Conservation (phyloP, 2,113 vertebrate species). For the Apodemus speciosus region DNA sequence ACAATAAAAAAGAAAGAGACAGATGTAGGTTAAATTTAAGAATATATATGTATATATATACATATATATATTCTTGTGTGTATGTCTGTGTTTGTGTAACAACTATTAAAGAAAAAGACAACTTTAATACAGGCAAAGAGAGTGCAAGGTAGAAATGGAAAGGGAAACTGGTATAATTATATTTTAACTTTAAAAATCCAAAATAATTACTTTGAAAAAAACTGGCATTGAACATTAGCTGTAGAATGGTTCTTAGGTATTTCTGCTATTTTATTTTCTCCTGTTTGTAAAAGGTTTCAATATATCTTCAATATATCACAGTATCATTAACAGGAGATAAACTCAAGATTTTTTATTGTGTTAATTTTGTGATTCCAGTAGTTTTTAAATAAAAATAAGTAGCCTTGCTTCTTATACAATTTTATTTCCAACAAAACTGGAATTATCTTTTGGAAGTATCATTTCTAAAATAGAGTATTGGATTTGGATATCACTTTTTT, state of each 20-base stretch:
- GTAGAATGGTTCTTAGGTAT: background rate
- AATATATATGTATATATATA: no score
- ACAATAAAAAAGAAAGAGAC: no score
- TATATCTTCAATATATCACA: background rate
- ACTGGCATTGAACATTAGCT: background rate
- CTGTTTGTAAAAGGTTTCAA: background rate
- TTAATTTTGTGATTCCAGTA: background rate
- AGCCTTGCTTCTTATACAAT: background rate
- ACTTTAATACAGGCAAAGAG: background rate
- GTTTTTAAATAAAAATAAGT: background rate
- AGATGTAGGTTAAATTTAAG: background rate
- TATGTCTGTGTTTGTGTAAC: background rate
- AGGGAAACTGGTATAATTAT: background rate
- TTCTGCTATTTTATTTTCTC: background rate
- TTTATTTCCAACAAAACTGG: background rate
- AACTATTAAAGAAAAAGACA: background rate
- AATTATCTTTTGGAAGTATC: background rate
- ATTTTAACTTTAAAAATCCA: background rate
- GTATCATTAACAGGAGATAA: background rate
- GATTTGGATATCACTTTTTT: background rate
- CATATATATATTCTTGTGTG: background rate
- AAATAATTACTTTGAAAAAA: background rate
- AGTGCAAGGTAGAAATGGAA: background rate
- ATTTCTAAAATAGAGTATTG: background rate
- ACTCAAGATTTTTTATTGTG: background rate